Base-by-base conservation (phyloP, 2,888 invertebrate genomes). In the Nebria salina region DNA sequence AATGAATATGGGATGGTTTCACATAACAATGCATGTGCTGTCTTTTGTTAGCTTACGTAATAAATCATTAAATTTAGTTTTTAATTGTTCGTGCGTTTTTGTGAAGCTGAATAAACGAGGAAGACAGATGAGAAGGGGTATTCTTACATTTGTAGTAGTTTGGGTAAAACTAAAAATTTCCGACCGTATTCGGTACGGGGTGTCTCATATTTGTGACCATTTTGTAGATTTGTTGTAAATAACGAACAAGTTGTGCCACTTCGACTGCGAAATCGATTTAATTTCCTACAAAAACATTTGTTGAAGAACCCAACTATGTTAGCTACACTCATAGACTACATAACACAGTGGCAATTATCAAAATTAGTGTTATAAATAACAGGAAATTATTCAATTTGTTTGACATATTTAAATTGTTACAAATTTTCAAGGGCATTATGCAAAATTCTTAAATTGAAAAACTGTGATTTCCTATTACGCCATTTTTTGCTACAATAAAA, bases 121-220 rank as follows among this genome's bases (percentile, higher is more conserved):
- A 54, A 54, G 54, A 54, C 54, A 54, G 54, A 54, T 54, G 54
- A 8, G 13, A 54, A 8, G 8, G 8, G 13, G 8, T 11, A 54
- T 54, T 54, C 54, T 54, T 54, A 54, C 54, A 54, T 54, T 54
- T 54, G 54, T 54, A 54, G 54, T 54, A 54, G 54, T 54, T 54
- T 54, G 3, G 54, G 54, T 13, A 54, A 54, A 54, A 54, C 54
- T 54, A 13, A 54, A 54, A 11, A 54, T 54, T 13, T 54, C 54
- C 54, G 54, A 54, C 54, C 54, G 1, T 11, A 54, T 54, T 54
- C 54, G 54, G 54, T 54, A 13, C 54, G 54, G 13, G 54, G 13
- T 13, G 54, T 54, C 8, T 54, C 13, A 11, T 8, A 54, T 54
- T 1, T 54, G 8, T 54, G 54, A 54, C 13, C 11, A 54, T 11